A percentile compares a stretch with the other conserved stretches of the same genome.
These are phyloP conservation scores for Rhopalosiphum padi DNA, from an alignment of 1,140 invertebrate species.

Conservation along the genomic window DNA sequence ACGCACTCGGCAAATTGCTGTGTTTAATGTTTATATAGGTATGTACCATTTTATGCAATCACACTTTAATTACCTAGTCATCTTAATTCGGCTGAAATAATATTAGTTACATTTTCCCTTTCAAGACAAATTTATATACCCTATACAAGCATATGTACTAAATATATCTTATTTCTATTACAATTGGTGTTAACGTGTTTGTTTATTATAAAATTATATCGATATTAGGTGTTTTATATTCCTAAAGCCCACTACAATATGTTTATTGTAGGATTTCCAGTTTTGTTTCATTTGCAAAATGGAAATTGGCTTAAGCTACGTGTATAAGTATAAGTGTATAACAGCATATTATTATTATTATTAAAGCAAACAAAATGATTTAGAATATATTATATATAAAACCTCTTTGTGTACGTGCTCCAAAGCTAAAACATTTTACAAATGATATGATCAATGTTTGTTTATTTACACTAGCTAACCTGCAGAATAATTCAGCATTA, in stretches of 20 bases:
- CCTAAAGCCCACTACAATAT: neutral
- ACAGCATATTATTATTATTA: neutral
- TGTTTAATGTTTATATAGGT: neutral
- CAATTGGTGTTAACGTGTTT: neutral
- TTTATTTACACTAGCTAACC: neutral
- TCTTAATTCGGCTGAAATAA: neutral
- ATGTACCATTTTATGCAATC: neutral
- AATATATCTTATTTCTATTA: neutral
- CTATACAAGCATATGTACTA: neutral
- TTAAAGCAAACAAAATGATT: neutral
- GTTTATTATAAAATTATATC: neutral
- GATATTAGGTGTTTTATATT: neutral
- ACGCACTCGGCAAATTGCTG: neutral
- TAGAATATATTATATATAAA: neutral
- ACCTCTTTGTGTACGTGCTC: neutral
- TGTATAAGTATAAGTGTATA: neutral
- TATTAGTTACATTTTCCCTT: neutral
- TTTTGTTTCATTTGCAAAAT: neutral
- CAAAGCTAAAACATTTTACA: neutral
- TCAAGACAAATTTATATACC: neutral
- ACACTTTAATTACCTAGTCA: neutral
- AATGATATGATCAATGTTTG: neutral
- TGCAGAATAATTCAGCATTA: neutral
- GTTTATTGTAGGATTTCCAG: neutral
- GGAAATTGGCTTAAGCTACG: neutral